phyloP scores from a whole-genome alignment of 2,113 vertebrate genomes.

The Onychostoma macrolepis region DNA sequence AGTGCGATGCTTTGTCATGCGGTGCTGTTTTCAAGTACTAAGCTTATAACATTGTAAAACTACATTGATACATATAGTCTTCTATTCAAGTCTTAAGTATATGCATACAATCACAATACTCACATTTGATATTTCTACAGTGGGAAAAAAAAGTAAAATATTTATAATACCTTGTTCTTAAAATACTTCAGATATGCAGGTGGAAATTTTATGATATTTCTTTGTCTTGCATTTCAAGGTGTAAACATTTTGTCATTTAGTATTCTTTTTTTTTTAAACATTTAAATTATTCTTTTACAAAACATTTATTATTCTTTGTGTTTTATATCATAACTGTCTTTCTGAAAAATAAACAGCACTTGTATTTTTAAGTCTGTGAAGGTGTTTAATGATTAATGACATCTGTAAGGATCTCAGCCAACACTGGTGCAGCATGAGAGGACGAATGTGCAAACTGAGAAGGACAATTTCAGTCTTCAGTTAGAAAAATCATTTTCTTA shows the following conservation, averaged over 20 bases:
- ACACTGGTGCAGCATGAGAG: conserved; percentile 74
- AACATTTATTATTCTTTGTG: no score
- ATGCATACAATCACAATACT: not conserved
- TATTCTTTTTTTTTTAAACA: not conserved
- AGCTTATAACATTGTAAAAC: not conserved
- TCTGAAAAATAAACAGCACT: conserved; percentile 17
- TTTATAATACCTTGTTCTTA: not conserved
- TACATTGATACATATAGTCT: conserved; percentile 1
- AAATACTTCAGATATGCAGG: not conserved
- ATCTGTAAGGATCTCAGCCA: conserved; percentile 91
- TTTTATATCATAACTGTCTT: not conserved
- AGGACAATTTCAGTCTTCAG: not conserved
- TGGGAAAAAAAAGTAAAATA: not conserved
- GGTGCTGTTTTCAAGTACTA: not conserved
- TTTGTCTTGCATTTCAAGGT: not conserved
- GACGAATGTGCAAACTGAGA: not conserved
- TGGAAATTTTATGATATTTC: not conserved
- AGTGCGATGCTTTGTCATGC: not conserved
- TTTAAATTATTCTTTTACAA: not conserved
- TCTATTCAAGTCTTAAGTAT: not conserved
- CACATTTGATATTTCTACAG: not conserved
- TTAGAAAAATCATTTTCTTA: no score
- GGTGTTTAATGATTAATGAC: conserved; percentile 52
- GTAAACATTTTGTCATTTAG: conserved; percentile 17
- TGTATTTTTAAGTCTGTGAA: not conserved